Conservation (phyloP, 2,797 vertebrate genomes). For the Sebastes glaucus region DNA sequence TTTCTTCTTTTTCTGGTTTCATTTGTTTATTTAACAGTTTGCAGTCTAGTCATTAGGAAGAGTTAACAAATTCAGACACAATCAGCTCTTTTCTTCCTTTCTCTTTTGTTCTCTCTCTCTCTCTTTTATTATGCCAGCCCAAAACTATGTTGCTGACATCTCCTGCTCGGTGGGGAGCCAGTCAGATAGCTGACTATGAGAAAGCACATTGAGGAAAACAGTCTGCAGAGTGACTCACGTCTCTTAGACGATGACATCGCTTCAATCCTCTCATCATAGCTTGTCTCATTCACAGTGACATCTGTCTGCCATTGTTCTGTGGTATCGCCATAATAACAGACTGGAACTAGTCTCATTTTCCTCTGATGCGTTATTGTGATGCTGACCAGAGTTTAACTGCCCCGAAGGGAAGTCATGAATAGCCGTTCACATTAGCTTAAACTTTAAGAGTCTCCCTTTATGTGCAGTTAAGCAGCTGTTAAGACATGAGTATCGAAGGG, state of each 20-base stretch:
- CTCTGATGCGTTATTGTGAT: conserved; percentile 46
- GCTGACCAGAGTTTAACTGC: conserved; percentile 25
- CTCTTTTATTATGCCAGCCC: neutral
- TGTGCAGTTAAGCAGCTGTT: neutral
- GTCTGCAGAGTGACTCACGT: conserved; percentile 62
- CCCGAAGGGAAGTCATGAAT: conserved; percentile 33
- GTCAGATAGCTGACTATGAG: conserved; percentile 26
- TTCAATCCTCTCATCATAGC: conserved; percentile 47
- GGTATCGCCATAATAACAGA: conserved; percentile 67
- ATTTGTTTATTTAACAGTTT: conserved; percentile 9
- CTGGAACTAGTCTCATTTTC: conserved; percentile 40
- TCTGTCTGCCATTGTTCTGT: conserved; percentile 60
- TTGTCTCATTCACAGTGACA: conserved; percentile 61
- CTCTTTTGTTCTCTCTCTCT: neutral
- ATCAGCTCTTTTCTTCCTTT: neutral
- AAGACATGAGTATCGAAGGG: neutral
- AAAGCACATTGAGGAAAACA: conserved; percentile 24
- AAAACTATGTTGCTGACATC: conserved; percentile 30
- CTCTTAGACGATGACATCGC: conserved; percentile 43
- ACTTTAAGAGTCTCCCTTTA: conserved; percentile 6
- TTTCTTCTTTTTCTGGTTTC: no score
- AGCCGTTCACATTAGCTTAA: neutral
- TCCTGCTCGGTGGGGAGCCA: conserved; percentile 13
- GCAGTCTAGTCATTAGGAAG: conserved; percentile 8
- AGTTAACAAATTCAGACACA: conserved; percentile 29